A percentile compares a stretch with the other conserved stretches of the same genome.
Conservation (phyloP, 2,113 vertebrate species). For the Dasyprocta punctata region DNA sequence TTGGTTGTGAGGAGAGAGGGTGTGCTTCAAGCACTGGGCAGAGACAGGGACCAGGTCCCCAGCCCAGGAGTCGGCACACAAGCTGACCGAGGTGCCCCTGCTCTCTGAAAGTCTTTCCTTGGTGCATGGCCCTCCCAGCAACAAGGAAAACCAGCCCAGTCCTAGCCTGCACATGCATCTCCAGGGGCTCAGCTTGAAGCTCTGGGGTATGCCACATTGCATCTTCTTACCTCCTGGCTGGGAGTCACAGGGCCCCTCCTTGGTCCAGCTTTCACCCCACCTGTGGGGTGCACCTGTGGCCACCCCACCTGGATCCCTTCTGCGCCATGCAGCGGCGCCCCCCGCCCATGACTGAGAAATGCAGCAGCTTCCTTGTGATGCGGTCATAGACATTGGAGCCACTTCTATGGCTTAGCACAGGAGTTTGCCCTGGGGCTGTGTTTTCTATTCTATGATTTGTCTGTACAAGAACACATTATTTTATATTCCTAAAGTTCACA, state of each 20-base stretch:
- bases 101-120: not conserved
- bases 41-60: not conserved
- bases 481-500: conserved; percentile 15
- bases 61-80: not conserved
- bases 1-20: not conserved
- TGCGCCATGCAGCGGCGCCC: not conserved
- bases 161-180: not conserved
- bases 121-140: not conserved
- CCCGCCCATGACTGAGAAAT: not conserved
- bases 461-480: conserved; percentile 5
- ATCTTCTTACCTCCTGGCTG: not conserved
- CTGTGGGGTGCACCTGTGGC: not conserved
- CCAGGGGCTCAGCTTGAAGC: not conserved
- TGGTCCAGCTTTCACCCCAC: not conserved
- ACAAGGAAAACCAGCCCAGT: not conserved
- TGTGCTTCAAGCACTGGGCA: not conserved
- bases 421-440: not conserved
- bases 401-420: not conserved
- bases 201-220: not conserved
- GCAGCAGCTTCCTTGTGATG: not conserved
- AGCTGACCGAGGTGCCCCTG: not conserved
- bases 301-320: not conserved
- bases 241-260: too few species aligned
- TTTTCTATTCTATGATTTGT: not conserved
- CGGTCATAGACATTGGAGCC: not conserved